Percentiles rank a stretch among this genome's conserved stretches.
Evolutionary conservation across 2,113 vertebrate species (phyloP).

Genomic region (Ptyas mucosa): DNA sequence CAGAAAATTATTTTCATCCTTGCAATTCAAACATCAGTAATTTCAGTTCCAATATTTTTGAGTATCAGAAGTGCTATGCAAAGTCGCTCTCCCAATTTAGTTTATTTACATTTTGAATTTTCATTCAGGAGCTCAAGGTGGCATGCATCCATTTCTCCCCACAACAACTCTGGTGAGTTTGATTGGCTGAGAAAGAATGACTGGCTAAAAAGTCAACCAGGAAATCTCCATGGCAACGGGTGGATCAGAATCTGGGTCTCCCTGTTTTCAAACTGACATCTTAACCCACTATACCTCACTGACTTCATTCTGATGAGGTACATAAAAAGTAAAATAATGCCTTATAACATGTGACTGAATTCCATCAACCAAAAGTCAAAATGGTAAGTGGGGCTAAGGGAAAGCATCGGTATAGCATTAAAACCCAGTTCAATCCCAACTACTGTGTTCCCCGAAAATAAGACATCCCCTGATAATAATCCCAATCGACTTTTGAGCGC

Average conservation of each 20-base stretch:
- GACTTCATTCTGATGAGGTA: background rate
- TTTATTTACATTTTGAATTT: background rate
- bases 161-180: background rate
- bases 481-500: no score
- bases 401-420: background rate
- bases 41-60: background rate
- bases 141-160: background rate
- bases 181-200: background rate
- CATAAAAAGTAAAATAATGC: background rate
- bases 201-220: background rate
- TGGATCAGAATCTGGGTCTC: background rate
- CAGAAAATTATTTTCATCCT: fast-evolving
- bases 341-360: background rate
- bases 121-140: background rate
- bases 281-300: background rate
- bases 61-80: background rate
- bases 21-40: slow-evolving; percentile 4
- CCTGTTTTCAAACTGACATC: background rate
- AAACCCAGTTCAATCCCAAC: background rate
- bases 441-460: background rate
- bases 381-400: background rate
- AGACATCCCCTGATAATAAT: no score
- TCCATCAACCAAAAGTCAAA: background rate
- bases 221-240: background rate
- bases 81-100: background rate